Percentiles rank a stretch among this genome's conserved stretches.
These are phyloP conservation scores for Diplazon laetatorius DNA, from an alignment of 2,888 invertebrate genomes.

Conservation along the genomic window DNA sequence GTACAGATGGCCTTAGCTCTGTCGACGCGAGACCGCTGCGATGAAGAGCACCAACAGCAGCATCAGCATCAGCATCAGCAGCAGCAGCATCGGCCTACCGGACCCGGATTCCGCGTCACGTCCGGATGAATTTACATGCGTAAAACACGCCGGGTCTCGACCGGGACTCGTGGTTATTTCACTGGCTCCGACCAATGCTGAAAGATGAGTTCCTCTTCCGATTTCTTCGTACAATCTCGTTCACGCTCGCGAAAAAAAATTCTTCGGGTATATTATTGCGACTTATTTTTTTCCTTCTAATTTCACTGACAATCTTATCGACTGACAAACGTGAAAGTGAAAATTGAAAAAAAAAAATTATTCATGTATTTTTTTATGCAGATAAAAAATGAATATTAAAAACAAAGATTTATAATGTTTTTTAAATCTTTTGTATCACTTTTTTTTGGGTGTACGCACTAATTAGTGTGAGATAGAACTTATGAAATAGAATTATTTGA, in stretches of 20 bases:
- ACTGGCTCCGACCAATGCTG: slow-evolving; percentile 47
- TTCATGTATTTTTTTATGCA: too few relatives aligned
- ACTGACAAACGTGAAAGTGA: too few relatives aligned
- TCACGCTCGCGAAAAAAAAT: slow-evolving; percentile 29
- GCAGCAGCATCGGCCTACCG: slow-evolving; percentile 55
- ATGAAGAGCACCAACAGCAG: slow-evolving; percentile 40
- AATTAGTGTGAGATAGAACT: too few relatives aligned
- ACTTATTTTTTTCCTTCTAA: too few relatives aligned
- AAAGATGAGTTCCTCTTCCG: slow-evolving; percentile 76
- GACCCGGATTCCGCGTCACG: slow-evolving; percentile 78
- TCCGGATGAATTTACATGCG: slow-evolving; percentile 81
- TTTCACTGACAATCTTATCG: too few relatives aligned
- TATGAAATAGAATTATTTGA: too few relatives aligned
- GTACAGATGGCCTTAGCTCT: slow-evolving; percentile 78
- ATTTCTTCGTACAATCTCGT: slow-evolving; percentile 39
- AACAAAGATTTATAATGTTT: too few relatives aligned
- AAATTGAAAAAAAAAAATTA: too few relatives aligned
- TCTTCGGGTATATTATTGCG: too few relatives aligned
- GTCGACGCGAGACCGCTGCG: slow-evolving; percentile 52
- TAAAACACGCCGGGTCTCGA: slow-evolving; percentile 74
- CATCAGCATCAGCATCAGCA: slow-evolving; percentile 49
- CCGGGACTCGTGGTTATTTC: slow-evolving; percentile 68
- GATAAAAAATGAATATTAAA: too few relatives aligned
- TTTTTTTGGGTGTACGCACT: too few relatives aligned
- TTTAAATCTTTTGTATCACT: too few relatives aligned